Evolutionary conservation across 1,140 invertebrate genomes (phyloP).

Genomic region (Sarcophaga bullata): DNA sequence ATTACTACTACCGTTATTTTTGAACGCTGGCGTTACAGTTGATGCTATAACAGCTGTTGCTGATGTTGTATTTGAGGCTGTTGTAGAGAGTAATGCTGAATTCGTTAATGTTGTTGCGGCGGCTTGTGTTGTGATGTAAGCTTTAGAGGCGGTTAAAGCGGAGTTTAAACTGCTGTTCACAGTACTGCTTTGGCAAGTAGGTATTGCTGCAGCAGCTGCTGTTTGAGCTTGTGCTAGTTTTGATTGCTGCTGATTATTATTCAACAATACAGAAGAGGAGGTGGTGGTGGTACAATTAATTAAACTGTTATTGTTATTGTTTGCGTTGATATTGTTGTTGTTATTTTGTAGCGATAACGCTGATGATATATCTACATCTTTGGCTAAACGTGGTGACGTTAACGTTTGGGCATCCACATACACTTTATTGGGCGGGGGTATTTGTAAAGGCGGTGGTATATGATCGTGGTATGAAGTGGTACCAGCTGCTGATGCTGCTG

Average conservation of each 20-base stretch:
- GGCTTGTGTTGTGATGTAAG: too few relatives aligned
- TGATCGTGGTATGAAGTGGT: constrained; percentile 16
- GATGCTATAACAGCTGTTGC: constrained; percentile 41
- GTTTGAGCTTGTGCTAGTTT: too few relatives aligned
- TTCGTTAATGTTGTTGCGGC: neutral
- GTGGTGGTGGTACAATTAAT: constrained; percentile 53
- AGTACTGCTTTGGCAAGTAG: too few relatives aligned
- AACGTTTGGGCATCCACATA: constrained; percentile 59
- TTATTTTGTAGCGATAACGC: neutral
- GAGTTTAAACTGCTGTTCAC: too few relatives aligned
- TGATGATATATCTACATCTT: constrained; percentile 32
- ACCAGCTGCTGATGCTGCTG: constrained; percentile 42
- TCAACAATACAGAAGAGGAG: too few relatives aligned
- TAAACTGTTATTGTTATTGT: constrained; percentile 38
- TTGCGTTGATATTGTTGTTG: constrained; percentile 10
- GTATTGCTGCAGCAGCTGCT: too few relatives aligned
- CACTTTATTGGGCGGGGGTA: constrained; percentile 45
- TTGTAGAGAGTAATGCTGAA: constrained; percentile 45
- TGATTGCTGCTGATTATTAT: too few relatives aligned
- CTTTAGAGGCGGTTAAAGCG: too few relatives aligned
- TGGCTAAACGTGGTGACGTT: constrained; percentile 53
- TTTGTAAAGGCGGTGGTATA: constrained; percentile 47
- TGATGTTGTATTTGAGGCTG: constrained; percentile 44
- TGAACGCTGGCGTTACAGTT: constrained; percentile 34
- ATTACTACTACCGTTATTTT: constrained; percentile 49